Base-by-base conservation (phyloP, 2,888 invertebrate genomes). In the Pandemis heparana region DNA sequence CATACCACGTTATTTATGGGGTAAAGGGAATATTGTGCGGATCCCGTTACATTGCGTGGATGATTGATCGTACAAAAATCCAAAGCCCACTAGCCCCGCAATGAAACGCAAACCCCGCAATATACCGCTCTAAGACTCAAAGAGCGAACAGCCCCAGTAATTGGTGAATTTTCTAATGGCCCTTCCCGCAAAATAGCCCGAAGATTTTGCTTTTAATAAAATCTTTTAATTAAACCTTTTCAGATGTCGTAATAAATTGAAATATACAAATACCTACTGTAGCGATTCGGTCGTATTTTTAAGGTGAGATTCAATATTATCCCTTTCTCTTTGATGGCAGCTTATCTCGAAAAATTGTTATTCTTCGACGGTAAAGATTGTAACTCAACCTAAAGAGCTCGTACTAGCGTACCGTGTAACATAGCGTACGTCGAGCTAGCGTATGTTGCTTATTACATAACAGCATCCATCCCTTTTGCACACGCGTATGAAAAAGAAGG, bases 81-180 rank as follows among this genome's bases (percentile, higher is more conserved):
- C 2, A 53, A 2, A 18, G 16, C 16, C 8, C 9, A 1, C 1
- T 2, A 53, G 9, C n/a, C n/a, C 53, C 53, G 53, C 18, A 53
- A 53, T 53, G 53, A 16, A 53, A 3, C 8, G 8, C 53, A 18
- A 53, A 9, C 9, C 18, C 9, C 5, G n/a, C 8, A 18, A 16
- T n/a, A n/a, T 18, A 9, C 8, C 53, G 9, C 53, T 7, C 14
- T 53, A 9, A 16, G 51, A 18, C 14, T 65, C 73, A 61, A 65
- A 70, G 60, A 65, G 70, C 64, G 16, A 68, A 62, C 51, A 51
- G 63, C 56, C 68, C 39, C 16, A 68, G 63, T 48, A 63, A 73
- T 69, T 73, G 62, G 68, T 56, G 46, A 64, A 68, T 68, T 72
- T 48, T 48, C 51, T 68, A 63, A 73, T 63, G 46, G 14, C 53